Conservation (phyloP, 2,797 vertebrate species). For the Gymnodraco acuticeps region DNA sequence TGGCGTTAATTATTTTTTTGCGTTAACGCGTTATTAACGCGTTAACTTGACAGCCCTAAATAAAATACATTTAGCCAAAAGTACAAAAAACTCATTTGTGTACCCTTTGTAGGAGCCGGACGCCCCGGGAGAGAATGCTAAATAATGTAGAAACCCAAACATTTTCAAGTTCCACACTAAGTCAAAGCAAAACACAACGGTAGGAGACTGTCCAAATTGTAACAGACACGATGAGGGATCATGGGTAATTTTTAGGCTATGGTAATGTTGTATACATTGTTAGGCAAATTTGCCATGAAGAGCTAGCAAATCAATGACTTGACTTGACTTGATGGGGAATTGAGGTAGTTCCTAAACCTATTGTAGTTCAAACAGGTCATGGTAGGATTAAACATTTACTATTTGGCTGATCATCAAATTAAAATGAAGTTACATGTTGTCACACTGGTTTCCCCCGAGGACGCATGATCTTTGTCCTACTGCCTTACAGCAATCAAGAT, state of each 20-base stretch:
- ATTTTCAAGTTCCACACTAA: not conserved
- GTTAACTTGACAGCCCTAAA: too few species aligned
- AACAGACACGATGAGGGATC: not conserved
- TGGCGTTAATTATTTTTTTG: too few species aligned
- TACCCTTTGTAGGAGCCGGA: too few species aligned
- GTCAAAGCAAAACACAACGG: not conserved
- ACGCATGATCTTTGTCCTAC: slow-evolving; percentile 16
- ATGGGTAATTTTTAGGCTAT: not conserved
- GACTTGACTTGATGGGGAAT: not conserved
- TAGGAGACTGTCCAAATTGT: too few species aligned
- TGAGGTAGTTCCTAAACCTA: not conserved
- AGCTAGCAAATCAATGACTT: not conserved
- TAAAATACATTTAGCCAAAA: too few species aligned
- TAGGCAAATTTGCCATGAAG: not conserved
- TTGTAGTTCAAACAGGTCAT: not conserved
- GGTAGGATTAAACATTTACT: not conserved
- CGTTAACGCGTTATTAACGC: too few species aligned
- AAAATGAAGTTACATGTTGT: slow-evolving; percentile 15
- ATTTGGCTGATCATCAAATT: slow-evolving; percentile 9
- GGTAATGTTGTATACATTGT: too few species aligned
- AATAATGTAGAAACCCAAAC: not conserved
- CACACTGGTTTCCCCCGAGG: slow-evolving; percentile 32
- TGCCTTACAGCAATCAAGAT: slow-evolving; percentile 24
- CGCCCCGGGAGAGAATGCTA: too few species aligned
- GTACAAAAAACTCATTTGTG: too few species aligned